Evolutionary conservation across 2,888 invertebrate genomes (phyloP), one percentile per base, ranked within the genome.

Genomic region (Agrochola litura): DNA sequence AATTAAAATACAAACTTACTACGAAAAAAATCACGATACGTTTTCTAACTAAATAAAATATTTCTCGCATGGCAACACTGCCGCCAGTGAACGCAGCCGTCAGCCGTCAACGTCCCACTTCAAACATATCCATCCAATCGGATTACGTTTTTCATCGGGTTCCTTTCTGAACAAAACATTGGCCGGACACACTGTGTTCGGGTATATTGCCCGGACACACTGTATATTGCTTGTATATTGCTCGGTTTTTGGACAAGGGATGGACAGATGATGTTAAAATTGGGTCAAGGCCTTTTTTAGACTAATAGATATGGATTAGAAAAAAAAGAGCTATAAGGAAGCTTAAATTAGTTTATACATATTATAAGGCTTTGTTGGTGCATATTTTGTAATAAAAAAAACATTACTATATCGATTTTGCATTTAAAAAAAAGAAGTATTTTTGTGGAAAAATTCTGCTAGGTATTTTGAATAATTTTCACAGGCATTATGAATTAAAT

Each of bases 91-190:
- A 60, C 76, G 76, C 61, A 58, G 70, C 80, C 52, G 71, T 81
- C 84, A 75, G 49, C 79, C 61, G 81, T 81, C 81, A 83, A 25
- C 73, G 69, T 78, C 79, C 75, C 74, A 87, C 86, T 86, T 87
- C 87, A 84, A 86, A 88, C 74, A 79, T 76, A 80, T 86, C 79
- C 76, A 80, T 86, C 79, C 76, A 78, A 81, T 73, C 77, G 79
- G 80, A 88, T 89, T 83, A 86, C 69, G 81, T 88, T 87, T 87
- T 89, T 87, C 78, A 81, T 82, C 70, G 65, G 41, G 72, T 76
- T 82, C 74, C 70, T 66, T 71, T 76, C 65, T 76, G 76, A 73
- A 71, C 68, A 74, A 75, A 88, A 88, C 73, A 87, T 83, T 75
- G 82, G 63, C 66, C 74, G 75, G 76, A 52, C 70, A 65, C n/a